A percentile compares a stretch with the other conserved stretches of the same genome.
Conservation (phyloP, 2,888 invertebrate genomes). For the Tuta absoluta region DNA sequence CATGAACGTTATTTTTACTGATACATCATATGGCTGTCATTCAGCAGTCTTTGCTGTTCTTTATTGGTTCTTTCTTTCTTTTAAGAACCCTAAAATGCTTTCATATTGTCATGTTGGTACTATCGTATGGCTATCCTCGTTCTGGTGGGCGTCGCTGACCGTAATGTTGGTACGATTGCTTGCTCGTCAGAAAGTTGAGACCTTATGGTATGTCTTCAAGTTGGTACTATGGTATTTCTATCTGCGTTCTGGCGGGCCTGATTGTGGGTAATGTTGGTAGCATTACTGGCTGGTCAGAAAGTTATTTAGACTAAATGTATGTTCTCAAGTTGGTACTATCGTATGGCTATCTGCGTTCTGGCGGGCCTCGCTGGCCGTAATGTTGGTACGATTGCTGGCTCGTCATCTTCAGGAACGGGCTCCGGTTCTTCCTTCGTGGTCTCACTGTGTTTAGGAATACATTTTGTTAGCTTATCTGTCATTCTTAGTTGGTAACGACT, state of each 20-base stretch:
- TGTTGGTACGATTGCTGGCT: constrained; percentile 69
- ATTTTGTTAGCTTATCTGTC: background rate
- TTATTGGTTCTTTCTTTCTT: background rate
- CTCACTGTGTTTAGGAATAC: constrained; percentile 39
- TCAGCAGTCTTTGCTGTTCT: too few species aligned
- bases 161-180: constrained; percentile 51
- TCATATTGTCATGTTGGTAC: background rate
- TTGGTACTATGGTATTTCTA: constrained; percentile 50
- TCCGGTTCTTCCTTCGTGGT: constrained; percentile 52
- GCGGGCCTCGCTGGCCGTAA: constrained; percentile 64
- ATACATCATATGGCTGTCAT: too few species aligned
- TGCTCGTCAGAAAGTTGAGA: constrained; percentile 47
- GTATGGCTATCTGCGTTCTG: constrained; percentile 56
- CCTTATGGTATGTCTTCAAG: too few species aligned
- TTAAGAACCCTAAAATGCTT: background rate
- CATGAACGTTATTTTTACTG: too few species aligned
- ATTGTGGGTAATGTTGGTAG: constrained; percentile 67
- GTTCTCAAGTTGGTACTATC: constrained; percentile 35
- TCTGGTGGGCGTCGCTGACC: constrained; percentile 54
- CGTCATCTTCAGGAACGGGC: constrained; percentile 47
- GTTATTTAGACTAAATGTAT: too few species aligned
- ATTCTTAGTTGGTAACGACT: background rate
- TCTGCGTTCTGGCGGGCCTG: constrained; percentile 57
- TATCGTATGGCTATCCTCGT: constrained; percentile 56
- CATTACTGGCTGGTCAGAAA: constrained; percentile 67